Evolutionary conservation across 2,797 vertebrate genomes (phyloP), one percentile per base, ranked within the genome.

Genomic region (Lepilemur ruficaudatus): DNA sequence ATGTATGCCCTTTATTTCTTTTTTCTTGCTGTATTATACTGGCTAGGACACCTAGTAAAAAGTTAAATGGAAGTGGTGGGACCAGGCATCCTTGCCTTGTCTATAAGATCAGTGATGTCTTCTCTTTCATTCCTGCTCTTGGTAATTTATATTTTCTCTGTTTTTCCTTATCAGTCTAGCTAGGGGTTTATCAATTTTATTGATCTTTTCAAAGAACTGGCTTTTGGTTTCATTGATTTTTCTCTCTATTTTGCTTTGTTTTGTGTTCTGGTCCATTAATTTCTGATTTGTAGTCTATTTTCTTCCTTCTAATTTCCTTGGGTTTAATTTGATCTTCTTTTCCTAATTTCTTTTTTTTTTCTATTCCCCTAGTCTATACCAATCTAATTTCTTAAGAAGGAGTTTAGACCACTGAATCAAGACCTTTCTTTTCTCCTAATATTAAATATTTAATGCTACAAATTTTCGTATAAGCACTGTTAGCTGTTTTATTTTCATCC

Each of bases 401-500:
- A 81, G 4, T 35, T 80, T 52, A 81, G 46, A 82, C 18, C 43
- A 59, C 35, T 69, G 25, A 50, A 67, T 90, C 67, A 67, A 90
- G 55, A 65, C 72, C 18, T 76, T 76, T 50, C 59, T 57, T 95
- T 89, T 46, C n/a, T 96, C 81, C 41, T 87, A 65, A 81, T 61
- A 14, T 69, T 69, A 61, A 75, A 38, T 57, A 61, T 11, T 18
- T 63, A 61, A 38, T 69, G 20, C 87, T 55, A 76, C 61, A 63
- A 32, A 32, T 32, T 63, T 63, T 63, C 30, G 32, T 63, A 63
- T 63, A 15, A 63, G 28, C 61, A 63, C 30, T 63, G 61, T 63
- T 63, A 63, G 61, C 30, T 63, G 30, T 82, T 91, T 69, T 23
- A 61, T 94, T 94, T 94, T 94, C 83, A 81, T 86, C 81, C 61